Conservation (phyloP, 2,113 vertebrate genomes). For the Neolamprologus hecqui region DNA sequence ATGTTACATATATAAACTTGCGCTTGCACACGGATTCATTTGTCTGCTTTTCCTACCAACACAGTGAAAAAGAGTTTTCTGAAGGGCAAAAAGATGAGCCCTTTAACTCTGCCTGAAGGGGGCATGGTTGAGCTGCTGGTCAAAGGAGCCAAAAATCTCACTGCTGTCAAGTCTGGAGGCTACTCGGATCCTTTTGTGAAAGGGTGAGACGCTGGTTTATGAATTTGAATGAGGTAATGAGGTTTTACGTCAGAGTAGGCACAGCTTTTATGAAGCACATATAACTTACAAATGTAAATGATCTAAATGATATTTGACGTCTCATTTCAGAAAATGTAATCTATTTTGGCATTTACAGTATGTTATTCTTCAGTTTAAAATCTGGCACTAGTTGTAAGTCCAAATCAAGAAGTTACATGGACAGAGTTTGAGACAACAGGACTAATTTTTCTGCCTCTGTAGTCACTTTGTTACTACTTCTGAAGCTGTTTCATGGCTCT, state of each 20-base stretch:
- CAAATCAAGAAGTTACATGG: neutral
- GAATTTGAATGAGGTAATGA: neutral
- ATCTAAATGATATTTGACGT: neutral
- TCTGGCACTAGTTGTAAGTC: neutral
- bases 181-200: slow-evolving; percentile 95
- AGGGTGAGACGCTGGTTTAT: slow-evolving; percentile 71
- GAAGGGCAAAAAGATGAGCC: slow-evolving; percentile 79
- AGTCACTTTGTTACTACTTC: neutral
- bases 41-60: neutral
- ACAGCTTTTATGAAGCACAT: neutral
- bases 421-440: neutral
- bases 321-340: neutral
- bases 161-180: slow-evolving; percentile 89
- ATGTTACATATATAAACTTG: neutral
- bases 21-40: neutral
- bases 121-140: slow-evolving; percentile 91
- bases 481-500: neutral
- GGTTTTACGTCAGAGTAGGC: neutral
- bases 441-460: neutral
- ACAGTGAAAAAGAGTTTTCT: slow-evolving; percentile 84
- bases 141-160: slow-evolving; percentile 96
- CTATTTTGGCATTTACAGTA: neutral
- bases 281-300: neutral
- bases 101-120: slow-evolving; percentile 74
- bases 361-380: neutral